Evolutionary conservation across 2,888 invertebrate species (phyloP), one percentile per base, ranked within the genome.

Genomic region (Sminthurinus aureus): DNA sequence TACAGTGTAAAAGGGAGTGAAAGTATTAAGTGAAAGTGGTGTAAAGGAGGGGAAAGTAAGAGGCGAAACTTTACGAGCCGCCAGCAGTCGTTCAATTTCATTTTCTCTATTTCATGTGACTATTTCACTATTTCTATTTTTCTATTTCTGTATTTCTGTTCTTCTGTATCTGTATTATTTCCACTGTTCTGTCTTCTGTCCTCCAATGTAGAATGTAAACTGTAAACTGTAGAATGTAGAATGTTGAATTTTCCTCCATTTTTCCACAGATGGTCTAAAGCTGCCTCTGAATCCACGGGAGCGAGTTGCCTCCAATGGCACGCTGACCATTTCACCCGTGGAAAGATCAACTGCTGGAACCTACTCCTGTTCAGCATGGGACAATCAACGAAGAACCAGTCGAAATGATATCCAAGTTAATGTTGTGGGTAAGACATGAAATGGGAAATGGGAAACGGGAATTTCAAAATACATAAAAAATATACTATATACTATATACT

Each of bases 281-380:
- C 85, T 87, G 82, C 89, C 90, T 89, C 76, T 84, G 78, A 87
- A 86, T 85, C 87, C 85, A 82, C 85, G 87, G 71, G 86, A 87
- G 15, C 79, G 87, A 69, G 80, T 87, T 50, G 87, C 85, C 18
- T 76, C 84, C 64, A 95, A 95, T 89, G 96, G 96, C 51, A 94
- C 94, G 0, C 91, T 96, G 88, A 92, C 93, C 87, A 94, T 96
- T 88, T 92, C 92, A 88, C 94, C 94, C 66, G 95, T 96, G 26
- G 95, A 95, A 90, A 94, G 95, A 90, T n/a, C 15, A 18, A 94
- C 95, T 90, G 94, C 95, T 52, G 95, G 95, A 20, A 94, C 94
- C 75, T 96, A 96, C 91, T 94, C 94, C 64, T 96, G 96, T 90
- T 94, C 94, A 91, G 95, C 95, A 2, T 92, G 93, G 86, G 95